phyloP scores from a whole-genome alignment of 2,797 vertebrate species.

The Pantherophis alleghaniensis region DNA sequence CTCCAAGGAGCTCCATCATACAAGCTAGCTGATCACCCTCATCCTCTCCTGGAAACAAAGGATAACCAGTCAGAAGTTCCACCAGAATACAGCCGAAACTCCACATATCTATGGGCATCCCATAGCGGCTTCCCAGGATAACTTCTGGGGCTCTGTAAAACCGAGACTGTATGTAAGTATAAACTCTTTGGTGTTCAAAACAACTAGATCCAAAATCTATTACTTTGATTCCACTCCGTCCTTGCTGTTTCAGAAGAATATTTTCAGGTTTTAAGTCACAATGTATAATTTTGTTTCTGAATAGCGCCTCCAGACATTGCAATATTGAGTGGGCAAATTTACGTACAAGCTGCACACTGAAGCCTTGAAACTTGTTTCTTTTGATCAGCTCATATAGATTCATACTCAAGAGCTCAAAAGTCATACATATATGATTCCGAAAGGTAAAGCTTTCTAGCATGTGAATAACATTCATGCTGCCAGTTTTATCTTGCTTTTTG shows the following conservation, averaged over 20 bases:
- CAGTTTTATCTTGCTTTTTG: constrained; percentile 92
- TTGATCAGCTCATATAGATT: constrained; percentile 98
- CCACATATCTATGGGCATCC: constrained; percentile 97
- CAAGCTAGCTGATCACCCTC: constrained; percentile 96
- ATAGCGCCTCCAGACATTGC: constrained; percentile 91
- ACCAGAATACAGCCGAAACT: constrained; percentile 97
- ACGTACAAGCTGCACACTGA: constrained; percentile 90
- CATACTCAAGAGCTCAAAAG: constrained; percentile 95
- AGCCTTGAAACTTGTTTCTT: constrained; percentile 97
- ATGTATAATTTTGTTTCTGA: constrained; percentile 93
- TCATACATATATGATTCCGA: constrained; percentile 97
- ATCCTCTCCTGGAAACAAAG: constrained; percentile 94
- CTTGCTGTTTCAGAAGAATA: constrained; percentile 95
- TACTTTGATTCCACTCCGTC: constrained; percentile 96
- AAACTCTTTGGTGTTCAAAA: constrained; percentile 96
- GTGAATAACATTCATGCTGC: constrained; percentile 94
- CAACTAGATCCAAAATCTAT: constrained; percentile 99
- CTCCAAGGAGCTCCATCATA: constrained; percentile 95
- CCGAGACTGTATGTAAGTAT: constrained; percentile 97
- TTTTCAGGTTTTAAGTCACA: constrained; percentile 98
- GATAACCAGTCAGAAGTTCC: constrained; percentile 94
- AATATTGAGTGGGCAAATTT: constrained; percentile 97
- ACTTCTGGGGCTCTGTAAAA: constrained; percentile 96
- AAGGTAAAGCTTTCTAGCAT: constrained; percentile 98
- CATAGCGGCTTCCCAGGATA: constrained; percentile 92